These are phyloP conservation scores for Dryas iulia DNA, from an alignment of 1,140 invertebrate genomes.

Conservation along the genomic window DNA sequence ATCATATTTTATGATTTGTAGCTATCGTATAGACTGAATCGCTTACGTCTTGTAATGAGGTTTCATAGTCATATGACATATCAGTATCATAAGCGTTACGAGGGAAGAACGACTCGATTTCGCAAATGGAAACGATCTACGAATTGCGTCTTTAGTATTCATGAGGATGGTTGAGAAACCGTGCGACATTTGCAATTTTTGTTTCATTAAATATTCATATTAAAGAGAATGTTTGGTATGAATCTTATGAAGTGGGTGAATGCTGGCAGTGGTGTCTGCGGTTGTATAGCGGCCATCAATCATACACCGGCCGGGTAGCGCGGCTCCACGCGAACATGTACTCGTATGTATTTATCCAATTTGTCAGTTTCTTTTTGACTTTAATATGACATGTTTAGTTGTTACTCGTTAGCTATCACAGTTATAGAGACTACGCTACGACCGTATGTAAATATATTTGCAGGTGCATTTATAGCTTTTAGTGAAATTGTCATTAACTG, in stretches of 20 bases:
- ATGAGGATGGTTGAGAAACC: conserved; percentile 63
- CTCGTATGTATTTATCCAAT: conserved; percentile 50
- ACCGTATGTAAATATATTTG: conserved; percentile 2
- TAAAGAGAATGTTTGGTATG: conserved; percentile 65
- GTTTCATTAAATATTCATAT: conserved; percentile 77
- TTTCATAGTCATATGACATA: conserved; percentile 57
- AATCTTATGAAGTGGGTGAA: conserved; percentile 40
- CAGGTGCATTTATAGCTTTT: neutral
- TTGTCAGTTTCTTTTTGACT: conserved; percentile 45
- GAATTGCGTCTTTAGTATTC: conserved; percentile 78
- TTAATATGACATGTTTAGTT: conserved; percentile 16
- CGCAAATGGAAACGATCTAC: conserved; percentile 64
- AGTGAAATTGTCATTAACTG: neutral
- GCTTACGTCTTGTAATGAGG: conserved; percentile 53
- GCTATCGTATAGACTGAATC: conserved; percentile 51
- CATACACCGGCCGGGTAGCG: conserved; percentile 37
- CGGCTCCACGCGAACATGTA: conserved; percentile 8
- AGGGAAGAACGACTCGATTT: conserved; percentile 56
- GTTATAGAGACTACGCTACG: neutral
- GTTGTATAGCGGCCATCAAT: conserved; percentile 47
- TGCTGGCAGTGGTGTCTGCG: conserved; percentile 34
- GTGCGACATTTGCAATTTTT: conserved; percentile 76
- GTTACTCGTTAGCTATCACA: neutral
- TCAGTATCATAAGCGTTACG: conserved; percentile 61
- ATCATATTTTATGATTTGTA: conserved; percentile 72